A percentile compares a stretch with the other conserved stretches of the same genome.
phyloP scores from a whole-genome alignment of 2,888 invertebrate genomes.

The Melieria crassipennis region DNA sequence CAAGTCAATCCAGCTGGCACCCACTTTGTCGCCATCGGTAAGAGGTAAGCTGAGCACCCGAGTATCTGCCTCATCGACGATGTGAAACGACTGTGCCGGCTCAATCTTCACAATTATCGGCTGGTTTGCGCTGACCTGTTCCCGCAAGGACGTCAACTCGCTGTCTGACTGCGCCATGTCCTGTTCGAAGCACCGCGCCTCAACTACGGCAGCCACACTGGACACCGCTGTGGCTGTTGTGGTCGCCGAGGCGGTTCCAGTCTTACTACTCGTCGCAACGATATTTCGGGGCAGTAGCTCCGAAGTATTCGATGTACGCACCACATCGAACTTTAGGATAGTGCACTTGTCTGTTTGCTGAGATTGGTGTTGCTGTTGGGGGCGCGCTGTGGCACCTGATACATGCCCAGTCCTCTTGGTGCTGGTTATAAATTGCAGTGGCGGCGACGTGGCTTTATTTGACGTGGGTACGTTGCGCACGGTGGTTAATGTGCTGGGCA shows the following conservation, averaged over 20 bases:
- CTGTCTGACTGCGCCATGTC: constrained; percentile 27
- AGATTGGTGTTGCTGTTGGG: constrained; percentile 62
- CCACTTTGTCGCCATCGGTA: constrained; percentile 60
- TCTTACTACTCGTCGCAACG: constrained; percentile 24
- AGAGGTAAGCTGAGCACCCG: constrained; percentile 61
- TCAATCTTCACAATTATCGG: constrained; percentile 64
- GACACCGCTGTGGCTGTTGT: constrained; percentile 20
- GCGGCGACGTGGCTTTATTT: constrained; percentile 59
- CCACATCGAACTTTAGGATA: constrained; percentile 57
- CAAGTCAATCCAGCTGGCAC: constrained; percentile 64
- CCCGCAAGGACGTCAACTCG: constrained; percentile 35
- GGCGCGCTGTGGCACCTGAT: constrained; percentile 45
- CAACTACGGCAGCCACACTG: constrained; percentile 11
- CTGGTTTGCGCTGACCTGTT: constrained; percentile 48
- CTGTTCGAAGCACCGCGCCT: constrained; percentile 41
- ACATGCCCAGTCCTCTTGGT: neutral
- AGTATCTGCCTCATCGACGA: constrained; percentile 62
- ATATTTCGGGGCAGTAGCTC: constrained; percentile 17
- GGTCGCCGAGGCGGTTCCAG: constrained; percentile 11
- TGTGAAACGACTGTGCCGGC: constrained; percentile 63
- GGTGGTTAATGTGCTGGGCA: constrained; percentile 48
- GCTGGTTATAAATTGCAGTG: constrained; percentile 46
- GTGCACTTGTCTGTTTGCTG: constrained; percentile 64
- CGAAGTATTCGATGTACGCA: constrained; percentile 42
- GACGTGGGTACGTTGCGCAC: constrained; percentile 52